Evolutionary conservation across 2,797 vertebrate species (phyloP).

Genomic region (Trematomus bernacchii): DNA sequence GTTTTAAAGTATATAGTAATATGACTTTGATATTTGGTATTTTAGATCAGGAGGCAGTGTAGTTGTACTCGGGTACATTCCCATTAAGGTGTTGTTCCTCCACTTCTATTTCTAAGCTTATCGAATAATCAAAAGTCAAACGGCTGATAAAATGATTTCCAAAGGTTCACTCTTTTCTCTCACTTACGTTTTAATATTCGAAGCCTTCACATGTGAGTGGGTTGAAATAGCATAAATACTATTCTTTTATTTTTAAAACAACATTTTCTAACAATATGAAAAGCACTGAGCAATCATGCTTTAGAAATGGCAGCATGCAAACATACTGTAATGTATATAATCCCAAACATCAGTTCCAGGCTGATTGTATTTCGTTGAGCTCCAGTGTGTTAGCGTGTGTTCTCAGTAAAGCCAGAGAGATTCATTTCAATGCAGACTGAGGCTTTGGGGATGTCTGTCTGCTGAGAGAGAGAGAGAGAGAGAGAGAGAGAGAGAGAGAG

Average conservation of each 20-base stretch:
- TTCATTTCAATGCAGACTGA: conserved; percentile 51
- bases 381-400: conserved; percentile 33
- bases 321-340: conserved; percentile 15
- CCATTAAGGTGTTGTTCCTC: too few species aligned
- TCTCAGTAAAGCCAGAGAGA: conserved; percentile 29
- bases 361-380: conserved; percentile 23
- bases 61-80: too few species aligned
- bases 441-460: conserved; percentile 48
- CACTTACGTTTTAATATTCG: conserved; percentile 29
- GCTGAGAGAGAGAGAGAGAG: conserved; percentile 38
- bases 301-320: conserved; percentile 28
- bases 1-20: too few species aligned
- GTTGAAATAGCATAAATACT: too few species aligned
- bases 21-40: too few species aligned
- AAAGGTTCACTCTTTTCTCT: conserved; percentile 44
- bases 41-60: too few species aligned
- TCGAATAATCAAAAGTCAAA: conserved; percentile 42
- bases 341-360: conserved; percentile 13
- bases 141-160: conserved; percentile 36
- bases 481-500: conserved; percentile 16
- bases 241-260: too few species aligned
- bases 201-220: too few species aligned
- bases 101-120: conserved; percentile 12
- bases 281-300: neutral
- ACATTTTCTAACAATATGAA: too few species aligned